These are phyloP conservation scores for Oreochromis aureus DNA, from an alignment of 2,113 vertebrate species.

Conservation along the genomic window DNA sequence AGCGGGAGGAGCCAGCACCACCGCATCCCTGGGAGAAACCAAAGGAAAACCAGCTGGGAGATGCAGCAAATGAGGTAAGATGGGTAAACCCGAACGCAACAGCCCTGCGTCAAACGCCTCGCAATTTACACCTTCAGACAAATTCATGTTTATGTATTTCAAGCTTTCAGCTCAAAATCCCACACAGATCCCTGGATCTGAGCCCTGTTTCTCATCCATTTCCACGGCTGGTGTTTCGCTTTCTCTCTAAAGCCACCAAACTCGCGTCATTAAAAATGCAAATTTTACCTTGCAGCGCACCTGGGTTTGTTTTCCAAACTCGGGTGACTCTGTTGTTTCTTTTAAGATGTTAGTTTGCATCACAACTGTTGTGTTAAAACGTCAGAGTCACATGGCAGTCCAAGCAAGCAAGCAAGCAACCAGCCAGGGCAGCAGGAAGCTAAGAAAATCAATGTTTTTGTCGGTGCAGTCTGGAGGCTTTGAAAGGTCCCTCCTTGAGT, in stretches of 20 bases:
- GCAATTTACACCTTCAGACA: background rate
- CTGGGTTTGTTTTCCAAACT: background rate
- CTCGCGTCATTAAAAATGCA: background rate
- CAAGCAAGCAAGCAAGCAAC: background rate
- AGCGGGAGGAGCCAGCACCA: conserved; percentile 35
- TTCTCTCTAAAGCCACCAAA: background rate
- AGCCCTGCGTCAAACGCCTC: rapidly evolving
- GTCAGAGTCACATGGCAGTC: background rate
- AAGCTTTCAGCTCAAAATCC: background rate
- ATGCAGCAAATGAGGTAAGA: conserved; percentile 41
- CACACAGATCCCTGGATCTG: background rate
- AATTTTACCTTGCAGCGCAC: background rate
- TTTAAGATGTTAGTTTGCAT: background rate
- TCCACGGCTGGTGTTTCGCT: rapidly evolving
- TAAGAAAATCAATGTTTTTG: too few species aligned
- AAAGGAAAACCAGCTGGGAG: conserved; percentile 33
- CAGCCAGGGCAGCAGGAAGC: background rate
- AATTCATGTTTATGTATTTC: background rate
- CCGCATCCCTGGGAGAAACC: conserved; percentile 67
- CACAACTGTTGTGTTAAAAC: background rate
- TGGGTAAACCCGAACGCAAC: rapidly evolving
- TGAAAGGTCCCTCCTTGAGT: background rate
- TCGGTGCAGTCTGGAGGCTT: background rate
- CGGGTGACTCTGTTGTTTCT: background rate
- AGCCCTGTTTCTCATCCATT: background rate